Percentiles rank a stretch among this genome's conserved stretches.
Conservation (phyloP, 2,888 invertebrate species). For the Drosophila atroscutellata region DNA sequence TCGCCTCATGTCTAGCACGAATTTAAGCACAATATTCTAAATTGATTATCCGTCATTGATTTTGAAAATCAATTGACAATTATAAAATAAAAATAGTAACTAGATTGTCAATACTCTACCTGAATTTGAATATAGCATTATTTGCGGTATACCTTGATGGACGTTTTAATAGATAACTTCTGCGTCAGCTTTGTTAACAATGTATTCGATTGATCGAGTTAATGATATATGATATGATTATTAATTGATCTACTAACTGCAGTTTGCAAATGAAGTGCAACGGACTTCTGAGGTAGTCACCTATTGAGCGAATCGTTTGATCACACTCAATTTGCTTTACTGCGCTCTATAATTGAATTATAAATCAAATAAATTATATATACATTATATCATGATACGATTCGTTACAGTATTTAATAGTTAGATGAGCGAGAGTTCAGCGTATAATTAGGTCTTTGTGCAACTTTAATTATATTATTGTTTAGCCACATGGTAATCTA, state of each 20-base stretch:
- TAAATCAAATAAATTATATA: not conserved
- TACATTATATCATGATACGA: not conserved
- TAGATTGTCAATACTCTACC: not conserved
- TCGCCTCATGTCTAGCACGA: not conserved
- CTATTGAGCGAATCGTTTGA: not conserved
- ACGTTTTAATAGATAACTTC: not conserved
- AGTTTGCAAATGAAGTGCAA: constrained; percentile 13
- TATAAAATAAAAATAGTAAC: not conserved
- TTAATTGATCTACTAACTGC: constrained; percentile 2
- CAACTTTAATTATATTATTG: constrained; percentile 4
- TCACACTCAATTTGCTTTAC: constrained; percentile 10
- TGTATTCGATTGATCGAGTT: not conserved
- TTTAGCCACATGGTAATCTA: not conserved
- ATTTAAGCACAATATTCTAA: not conserved
- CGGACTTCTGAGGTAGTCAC: constrained; percentile 9
- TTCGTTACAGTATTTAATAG: constrained; percentile 8
- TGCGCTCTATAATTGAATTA: constrained; percentile 10
- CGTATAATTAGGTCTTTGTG: constrained; percentile 3
- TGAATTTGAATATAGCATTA: not conserved
- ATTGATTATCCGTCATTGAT: not conserved
- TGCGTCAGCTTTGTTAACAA: not conserved
- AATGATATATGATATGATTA: not conserved
- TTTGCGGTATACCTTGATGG: not conserved
- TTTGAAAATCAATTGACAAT: not conserved
- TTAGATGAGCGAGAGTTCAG: not conserved